Percentiles rank a stretch among this genome's conserved stretches.
Evolutionary conservation across 2,888 invertebrate species (phyloP).

Genomic region (Pheosia tremula): DNA sequence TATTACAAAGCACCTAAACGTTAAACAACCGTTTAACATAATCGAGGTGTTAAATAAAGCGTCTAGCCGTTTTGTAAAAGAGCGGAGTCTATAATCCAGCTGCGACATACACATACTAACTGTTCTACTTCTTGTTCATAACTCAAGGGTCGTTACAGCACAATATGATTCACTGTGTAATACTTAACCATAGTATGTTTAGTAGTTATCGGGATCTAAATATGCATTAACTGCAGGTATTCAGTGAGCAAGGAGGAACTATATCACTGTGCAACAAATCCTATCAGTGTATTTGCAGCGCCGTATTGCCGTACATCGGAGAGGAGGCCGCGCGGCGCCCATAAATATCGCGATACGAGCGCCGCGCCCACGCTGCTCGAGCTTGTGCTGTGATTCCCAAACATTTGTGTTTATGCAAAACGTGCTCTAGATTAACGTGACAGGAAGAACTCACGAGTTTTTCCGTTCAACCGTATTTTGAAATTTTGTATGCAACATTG

Average conservation of each 20-base stretch:
- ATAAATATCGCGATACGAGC: slow-evolving; percentile 47
- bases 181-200: not conserved
- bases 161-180: too few relatives aligned
- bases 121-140: too few relatives aligned
- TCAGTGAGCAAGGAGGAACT: slow-evolving; percentile 16
- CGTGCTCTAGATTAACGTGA: slow-evolving; percentile 3
- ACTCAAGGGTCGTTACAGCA: too few relatives aligned
- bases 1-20: too few relatives aligned
- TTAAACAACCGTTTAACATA: too few relatives aligned
- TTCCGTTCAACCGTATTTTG: too few relatives aligned
- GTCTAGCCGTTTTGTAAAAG: too few relatives aligned
- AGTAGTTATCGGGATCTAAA: not conserved
- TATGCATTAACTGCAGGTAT: slow-evolving; percentile 8
- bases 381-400: slow-evolving; percentile 41
- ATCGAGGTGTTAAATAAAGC: too few relatives aligned
- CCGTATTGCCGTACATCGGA: slow-evolving; percentile 25
- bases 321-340: slow-evolving; percentile 27
- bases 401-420: slow-evolving; percentile 14
- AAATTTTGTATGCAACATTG: too few relatives aligned
- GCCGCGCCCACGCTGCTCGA: slow-evolving; percentile 36
- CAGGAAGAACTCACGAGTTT: not conserved
- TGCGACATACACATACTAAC: too few relatives aligned
- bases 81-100: too few relatives aligned
- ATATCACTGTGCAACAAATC: slow-evolving; percentile 29
- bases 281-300: slow-evolving; percentile 32